Evolutionary conservation across 2,113 vertebrate species (phyloP), one percentile per base, ranked within the genome.

Genomic region (Platysteira castanea): DNA sequence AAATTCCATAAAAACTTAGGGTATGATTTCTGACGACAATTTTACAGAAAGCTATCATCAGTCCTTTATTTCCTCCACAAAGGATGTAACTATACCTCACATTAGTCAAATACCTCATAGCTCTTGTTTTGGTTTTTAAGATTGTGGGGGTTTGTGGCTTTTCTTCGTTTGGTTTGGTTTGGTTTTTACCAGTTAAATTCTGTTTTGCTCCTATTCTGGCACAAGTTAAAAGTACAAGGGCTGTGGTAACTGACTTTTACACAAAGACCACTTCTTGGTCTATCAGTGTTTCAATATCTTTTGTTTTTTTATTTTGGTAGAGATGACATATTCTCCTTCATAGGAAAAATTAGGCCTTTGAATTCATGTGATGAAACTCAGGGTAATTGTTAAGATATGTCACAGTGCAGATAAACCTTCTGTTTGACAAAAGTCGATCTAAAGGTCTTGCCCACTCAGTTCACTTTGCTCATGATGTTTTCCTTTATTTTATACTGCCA

Each of bases 361-460:
- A 52, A 64, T 9, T 42, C 21, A 10, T 15, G 7, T 56, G 53
- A 61, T 91, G 81, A 91, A 91, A 71, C 17, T 86, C 3, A 0
- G 41, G n/a, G 31, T 33, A 91, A 87, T 81, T 78, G 28, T 84
- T 74, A 82, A 78, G n/a, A 76, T 41, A 50, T 46, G 28, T 54
- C 74, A 87, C 31, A 31, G 10, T 22, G 31, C 14, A 76, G 61
- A 89, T 76, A 87, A 91, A 44, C 35, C 23, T 94, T 79, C 77
- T 65, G n/a, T 65, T 89, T 94, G 69, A 84, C 79, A 91, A 89
- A 95, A 95, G 69, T 93, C 65, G 93, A 23, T 84, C 49, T 79
- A 95, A 95, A 94, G 61, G 49, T 81, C 81, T 89, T 84, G 22
- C 8, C 39, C 53, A 20, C 30, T 92, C 56, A 47, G 19, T 64